Evolutionary conservation across 2,888 invertebrate genomes (phyloP), one percentile per base, ranked within the genome.

Genomic region (Dasysyrphus tricinctus): DNA sequence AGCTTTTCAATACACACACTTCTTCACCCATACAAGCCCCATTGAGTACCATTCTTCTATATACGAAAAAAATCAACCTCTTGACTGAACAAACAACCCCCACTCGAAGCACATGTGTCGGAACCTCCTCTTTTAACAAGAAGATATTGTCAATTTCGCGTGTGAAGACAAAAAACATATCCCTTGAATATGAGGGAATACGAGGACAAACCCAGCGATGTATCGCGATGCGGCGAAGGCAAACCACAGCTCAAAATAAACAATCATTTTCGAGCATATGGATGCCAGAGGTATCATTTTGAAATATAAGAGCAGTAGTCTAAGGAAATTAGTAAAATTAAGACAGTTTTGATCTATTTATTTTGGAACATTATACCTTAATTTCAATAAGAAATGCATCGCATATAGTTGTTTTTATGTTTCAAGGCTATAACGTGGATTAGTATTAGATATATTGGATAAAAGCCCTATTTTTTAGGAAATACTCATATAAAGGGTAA

Each of bases 121-220:
- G 19, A 34, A 67, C 11, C 67, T 24, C 19, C 49, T 49, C 19
- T 49, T n/a, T 34, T 1, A 29, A 39, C 32, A 19, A 8, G 32
- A 78, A 73, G 72, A 82, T 82, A 77, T 81, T 73, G 77, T 54
- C 67, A 82, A 82, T 78, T 77, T 69, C 37, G 61, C 47, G 34
- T 49, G 37, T 37, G 57, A 67, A 56, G 47, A 44, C 59, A 73
- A 67, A 73, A 42, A 47, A 32, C 42, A 16, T 11, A 8, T 34
- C 34, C 24, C 63, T 67, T 56, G 42, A 32, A 44, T 24, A 44
- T 24, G 56, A 24, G 19, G 14, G 65, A 63, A 57, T 49, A n/a
- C 19, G 16, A 19, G 24, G 24, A 44, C 32, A 56, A 65, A 56
- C 34, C 32, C 47, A 65, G 44, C 65, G n/a, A n/a, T 12, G 14